Percentiles rank a stretch among this genome's conserved stretches.
phyloP scores from a whole-genome alignment of 2,888 invertebrate genomes.

The Ptilodon capucinus region DNA sequence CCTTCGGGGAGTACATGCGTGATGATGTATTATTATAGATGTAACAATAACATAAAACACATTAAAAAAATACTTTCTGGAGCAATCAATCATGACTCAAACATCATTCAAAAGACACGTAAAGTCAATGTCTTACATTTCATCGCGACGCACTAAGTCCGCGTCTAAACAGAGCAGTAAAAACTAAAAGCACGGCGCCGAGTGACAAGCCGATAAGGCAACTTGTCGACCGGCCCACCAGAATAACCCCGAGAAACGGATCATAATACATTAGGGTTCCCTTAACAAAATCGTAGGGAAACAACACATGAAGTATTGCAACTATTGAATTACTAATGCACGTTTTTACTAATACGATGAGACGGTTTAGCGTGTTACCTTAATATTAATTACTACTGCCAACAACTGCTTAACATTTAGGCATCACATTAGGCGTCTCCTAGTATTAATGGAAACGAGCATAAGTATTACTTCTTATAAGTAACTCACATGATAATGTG shows the following conservation, averaged over 20 bases:
- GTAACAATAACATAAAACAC: no score
- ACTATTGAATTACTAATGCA: no score
- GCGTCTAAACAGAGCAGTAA: conserved; percentile 27
- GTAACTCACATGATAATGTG: no score
- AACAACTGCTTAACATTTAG: no score
- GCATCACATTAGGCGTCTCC: no score
- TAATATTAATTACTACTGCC: no score
- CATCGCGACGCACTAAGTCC: conserved; percentile 28
- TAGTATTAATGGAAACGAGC: no score
- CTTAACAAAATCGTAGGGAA: neutral
- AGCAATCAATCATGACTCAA: neutral
- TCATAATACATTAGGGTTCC: conserved; percentile 61
- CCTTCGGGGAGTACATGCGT: no score
- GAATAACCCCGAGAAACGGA: conserved; percentile 63
- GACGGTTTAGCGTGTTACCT: no score
- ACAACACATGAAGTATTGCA: neutral
- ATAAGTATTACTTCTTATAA: no score
- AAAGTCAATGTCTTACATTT: conserved; percentile 29
- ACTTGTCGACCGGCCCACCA: conserved; percentile 51
- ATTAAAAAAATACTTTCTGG: neutral
- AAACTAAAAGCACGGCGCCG: conserved; percentile 57
- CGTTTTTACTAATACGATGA: no score
- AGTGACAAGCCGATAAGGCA: conserved; percentile 68
- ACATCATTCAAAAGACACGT: conserved; percentile 10
- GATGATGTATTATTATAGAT: no score